Conservation (phyloP, 2,888 invertebrate species). For the Theretra japonica region DNA sequence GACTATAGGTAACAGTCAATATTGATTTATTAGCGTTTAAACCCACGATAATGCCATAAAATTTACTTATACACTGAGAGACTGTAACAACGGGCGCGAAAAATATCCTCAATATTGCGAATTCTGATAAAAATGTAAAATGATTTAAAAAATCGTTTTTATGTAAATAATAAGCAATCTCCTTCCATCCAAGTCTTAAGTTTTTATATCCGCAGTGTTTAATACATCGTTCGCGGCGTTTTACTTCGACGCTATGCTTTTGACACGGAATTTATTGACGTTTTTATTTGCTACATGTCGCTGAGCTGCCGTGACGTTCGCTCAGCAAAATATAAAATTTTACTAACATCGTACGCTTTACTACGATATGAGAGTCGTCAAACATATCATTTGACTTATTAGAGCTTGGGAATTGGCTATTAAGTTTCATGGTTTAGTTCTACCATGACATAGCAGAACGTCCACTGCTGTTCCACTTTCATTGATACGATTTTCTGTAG, state of each 20-base stretch:
- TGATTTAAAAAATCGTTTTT: background rate
- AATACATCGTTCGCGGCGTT: constrained; percentile 16
- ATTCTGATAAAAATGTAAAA: background rate
- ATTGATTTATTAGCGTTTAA: no score
- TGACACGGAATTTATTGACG: constrained; percentile 21
- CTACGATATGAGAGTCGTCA: constrained; percentile 4
- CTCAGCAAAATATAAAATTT: constrained; percentile 19
- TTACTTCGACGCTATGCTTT: constrained; percentile 6
- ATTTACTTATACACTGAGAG: background rate
- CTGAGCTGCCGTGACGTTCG: background rate
- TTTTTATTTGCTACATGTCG: constrained; percentile 16
- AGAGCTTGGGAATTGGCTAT: background rate
- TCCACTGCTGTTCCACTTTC: no score
- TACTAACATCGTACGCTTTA: constrained; percentile 10
- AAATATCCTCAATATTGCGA: no score
- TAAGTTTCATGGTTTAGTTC: background rate
- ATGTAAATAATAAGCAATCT: constrained; percentile 6
- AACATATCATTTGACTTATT: constrained; percentile 4
- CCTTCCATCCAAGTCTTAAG: background rate
- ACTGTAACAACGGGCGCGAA: background rate
- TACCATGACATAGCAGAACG: background rate
- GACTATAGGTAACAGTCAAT: no score
- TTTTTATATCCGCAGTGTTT: constrained; percentile 4
- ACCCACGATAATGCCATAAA: no score
- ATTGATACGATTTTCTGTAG: no score